phyloP scores from a whole-genome alignment of 1,140 invertebrate species.

The Zaprionus capensis region DNA sequence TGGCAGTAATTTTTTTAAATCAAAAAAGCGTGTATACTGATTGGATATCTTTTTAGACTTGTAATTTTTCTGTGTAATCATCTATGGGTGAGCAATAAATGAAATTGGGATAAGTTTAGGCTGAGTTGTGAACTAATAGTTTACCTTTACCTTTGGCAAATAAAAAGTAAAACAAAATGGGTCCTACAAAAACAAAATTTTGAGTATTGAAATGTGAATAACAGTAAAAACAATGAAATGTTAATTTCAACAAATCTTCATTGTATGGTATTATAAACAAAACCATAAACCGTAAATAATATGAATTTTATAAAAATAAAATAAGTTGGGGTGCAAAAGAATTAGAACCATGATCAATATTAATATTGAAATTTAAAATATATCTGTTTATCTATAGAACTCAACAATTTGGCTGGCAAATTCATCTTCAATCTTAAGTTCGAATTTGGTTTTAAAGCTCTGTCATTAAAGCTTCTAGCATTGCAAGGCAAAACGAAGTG shows the following conservation, averaged over 20 bases:
- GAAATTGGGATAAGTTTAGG: not conserved
- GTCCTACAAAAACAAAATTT: slow-evolving; percentile 48
- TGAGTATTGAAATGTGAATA: slow-evolving; percentile 33
- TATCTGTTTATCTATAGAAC: not conserved
- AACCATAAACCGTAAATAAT: not conserved
- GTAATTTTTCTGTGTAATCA: slow-evolving; percentile 44
- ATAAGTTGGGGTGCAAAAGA: too few relatives aligned
- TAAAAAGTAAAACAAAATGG: slow-evolving; percentile 2
- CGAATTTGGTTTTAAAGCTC: not conserved
- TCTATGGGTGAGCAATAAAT: slow-evolving; percentile 10
- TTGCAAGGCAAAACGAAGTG: not conserved
- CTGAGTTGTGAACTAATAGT: not conserved
- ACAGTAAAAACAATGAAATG: slow-evolving; percentile 24
- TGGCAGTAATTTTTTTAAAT: slow-evolving; percentile 41
- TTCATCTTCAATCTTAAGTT: not conserved
- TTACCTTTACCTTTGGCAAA: not conserved
- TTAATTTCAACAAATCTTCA: not conserved
- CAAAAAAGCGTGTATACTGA: slow-evolving; percentile 43
- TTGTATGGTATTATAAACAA: not conserved
- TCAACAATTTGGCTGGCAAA: not conserved
- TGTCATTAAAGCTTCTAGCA: not conserved
- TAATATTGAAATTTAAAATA: not conserved
- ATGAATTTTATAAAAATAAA: not conserved
- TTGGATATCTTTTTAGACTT: slow-evolving; percentile 27
- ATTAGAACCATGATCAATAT: not conserved